Percentiles rank a stretch among this genome's conserved stretches.
Evolutionary conservation across 2,888 invertebrate species (phyloP).

Genomic region (Automeris io): DNA sequence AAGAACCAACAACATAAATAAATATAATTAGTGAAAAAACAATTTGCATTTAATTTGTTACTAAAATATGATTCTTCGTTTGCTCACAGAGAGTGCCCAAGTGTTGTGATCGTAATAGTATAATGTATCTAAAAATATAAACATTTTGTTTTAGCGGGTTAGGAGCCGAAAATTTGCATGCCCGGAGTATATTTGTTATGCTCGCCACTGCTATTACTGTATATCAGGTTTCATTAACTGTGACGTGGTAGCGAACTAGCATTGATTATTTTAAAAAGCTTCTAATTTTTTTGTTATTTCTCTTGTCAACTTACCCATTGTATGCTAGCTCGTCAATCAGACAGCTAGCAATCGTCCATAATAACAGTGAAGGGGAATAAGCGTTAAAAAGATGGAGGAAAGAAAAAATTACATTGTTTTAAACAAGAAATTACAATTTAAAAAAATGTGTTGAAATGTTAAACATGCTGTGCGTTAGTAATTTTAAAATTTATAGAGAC

Average conservation of each 20-base stretch:
- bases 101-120: too few relatives aligned
- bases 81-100: too few relatives aligned
- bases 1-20: too few relatives aligned
- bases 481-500: slow-evolving; percentile 13
- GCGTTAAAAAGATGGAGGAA: slow-evolving; percentile 67
- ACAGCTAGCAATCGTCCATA: slow-evolving; percentile 81
- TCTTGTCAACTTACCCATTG: slow-evolving; percentile 83
- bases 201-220: too few relatives aligned
- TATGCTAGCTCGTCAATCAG: slow-evolving; percentile 89
- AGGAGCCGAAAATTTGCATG: too few relatives aligned
- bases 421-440: slow-evolving; percentile 50
- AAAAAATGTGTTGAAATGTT: slow-evolving; percentile 40
- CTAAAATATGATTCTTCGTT: too few relatives aligned
- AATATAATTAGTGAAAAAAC: too few relatives aligned
- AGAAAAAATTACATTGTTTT: slow-evolving; percentile 60
- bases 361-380: slow-evolving; percentile 63
- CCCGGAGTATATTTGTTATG: too few relatives aligned
- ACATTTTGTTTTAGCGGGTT: too few relatives aligned
- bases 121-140: too few relatives aligned
- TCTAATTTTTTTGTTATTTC: slow-evolving; percentile 44
- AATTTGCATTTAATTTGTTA: too few relatives aligned
- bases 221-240: background rate
- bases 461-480: slow-evolving; percentile 61
- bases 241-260: slow-evolving; percentile 26
- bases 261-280: slow-evolving; percentile 54